phyloP scores from a whole-genome alignment of 2,888 invertebrate genomes.

The Lepidonotus clava region DNA sequence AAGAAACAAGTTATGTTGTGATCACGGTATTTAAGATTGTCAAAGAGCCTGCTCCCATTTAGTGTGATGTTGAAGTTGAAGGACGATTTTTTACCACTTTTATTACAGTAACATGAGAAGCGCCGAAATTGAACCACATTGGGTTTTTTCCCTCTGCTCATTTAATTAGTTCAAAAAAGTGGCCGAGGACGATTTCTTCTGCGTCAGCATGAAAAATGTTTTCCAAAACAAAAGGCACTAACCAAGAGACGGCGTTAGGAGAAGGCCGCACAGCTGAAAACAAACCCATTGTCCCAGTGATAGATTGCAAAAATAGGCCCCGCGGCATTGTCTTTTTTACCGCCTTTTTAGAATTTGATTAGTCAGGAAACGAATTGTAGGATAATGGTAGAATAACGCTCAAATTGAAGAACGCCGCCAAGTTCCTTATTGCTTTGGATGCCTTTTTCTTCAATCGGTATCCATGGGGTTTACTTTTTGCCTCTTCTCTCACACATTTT shows the following conservation, averaged over 20 bases:
- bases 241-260: not conserved
- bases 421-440: not conserved
- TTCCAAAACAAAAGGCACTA: not conserved
- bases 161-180: slow-evolving; percentile 28
- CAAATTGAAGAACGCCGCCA: not conserved
- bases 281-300: slow-evolving; percentile 30
- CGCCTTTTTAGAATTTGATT: slow-evolving; percentile 27
- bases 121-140: not conserved
- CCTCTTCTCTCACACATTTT: not conserved
- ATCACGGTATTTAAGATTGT: too few relatives aligned
- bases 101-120: slow-evolving; percentile 13
- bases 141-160: not conserved
- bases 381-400: slow-evolving; percentile 28
- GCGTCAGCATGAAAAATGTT: slow-evolving; percentile 40
- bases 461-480: not conserved
- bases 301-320: slow-evolving; percentile 36
- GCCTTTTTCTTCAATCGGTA: slow-evolving; percentile 10
- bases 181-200: not conserved
- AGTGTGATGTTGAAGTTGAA: not conserved
- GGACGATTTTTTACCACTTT: not conserved
- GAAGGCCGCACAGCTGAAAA: not conserved
- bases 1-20: too few relatives aligned
- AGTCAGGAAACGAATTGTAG: not conserved
- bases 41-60: not conserved
- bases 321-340: not conserved